These are phyloP conservation scores for Camponotus fellah DNA, from an alignment of 2,888 invertebrate species.

Conservation along the genomic window DNA sequence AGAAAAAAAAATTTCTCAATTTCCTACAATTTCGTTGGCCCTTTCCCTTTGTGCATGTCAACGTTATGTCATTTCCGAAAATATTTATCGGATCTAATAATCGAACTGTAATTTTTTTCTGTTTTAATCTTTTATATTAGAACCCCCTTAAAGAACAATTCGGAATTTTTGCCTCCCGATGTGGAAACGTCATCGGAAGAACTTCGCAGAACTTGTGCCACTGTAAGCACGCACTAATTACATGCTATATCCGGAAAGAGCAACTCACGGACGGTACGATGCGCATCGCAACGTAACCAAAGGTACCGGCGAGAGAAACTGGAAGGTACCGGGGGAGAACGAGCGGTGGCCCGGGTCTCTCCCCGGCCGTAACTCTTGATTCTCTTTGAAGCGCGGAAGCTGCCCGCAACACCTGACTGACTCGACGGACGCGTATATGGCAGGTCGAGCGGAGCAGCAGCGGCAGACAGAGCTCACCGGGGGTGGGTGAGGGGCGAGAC, in stretches of 20 bases:
- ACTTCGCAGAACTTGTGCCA: conserved; percentile 19
- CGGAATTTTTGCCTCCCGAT: not conserved
- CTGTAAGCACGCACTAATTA: conserved; percentile 33
- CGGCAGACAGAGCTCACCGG: conserved; percentile 51
- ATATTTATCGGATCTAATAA: not conserved
- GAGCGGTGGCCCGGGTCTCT: conserved; percentile 53
- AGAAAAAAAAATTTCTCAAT: conserved; percentile 8
- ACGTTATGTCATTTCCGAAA: not conserved
- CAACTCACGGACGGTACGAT: conserved; percentile 18
- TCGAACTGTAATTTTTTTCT: not conserved
- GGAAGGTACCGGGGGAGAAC: conserved; percentile 51
- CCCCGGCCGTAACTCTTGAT: conserved; percentile 76
- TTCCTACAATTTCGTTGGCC: not conserved
- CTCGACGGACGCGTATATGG: conserved; percentile 79
- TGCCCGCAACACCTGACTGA: conserved; percentile 84
- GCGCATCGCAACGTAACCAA: conserved; percentile 26
- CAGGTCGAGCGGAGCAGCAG: conserved; percentile 71
- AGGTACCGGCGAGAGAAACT: conserved; percentile 32
- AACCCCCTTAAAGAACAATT: not conserved
- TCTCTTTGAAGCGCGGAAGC: conserved; percentile 81
- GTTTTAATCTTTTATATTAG: not conserved
- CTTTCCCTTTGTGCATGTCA: not conserved
- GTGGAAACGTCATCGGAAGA: conserved; percentile 1
- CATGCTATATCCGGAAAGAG: conserved; percentile 15
- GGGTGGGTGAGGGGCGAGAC: conserved; percentile 48